Conservation (phyloP, 2,888 invertebrate species). For the Lochmaea crataegi region DNA sequence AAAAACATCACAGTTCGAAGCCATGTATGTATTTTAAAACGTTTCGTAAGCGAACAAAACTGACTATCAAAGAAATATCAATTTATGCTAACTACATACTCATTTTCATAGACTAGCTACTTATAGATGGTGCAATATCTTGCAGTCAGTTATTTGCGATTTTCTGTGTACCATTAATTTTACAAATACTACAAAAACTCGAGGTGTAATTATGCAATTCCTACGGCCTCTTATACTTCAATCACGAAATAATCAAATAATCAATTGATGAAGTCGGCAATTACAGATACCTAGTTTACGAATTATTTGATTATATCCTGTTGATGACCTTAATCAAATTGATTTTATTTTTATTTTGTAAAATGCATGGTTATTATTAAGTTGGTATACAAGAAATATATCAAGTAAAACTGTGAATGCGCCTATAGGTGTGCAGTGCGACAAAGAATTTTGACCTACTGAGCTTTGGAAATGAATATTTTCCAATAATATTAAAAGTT, state of each 20-base stretch:
- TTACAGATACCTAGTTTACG: slow-evolving; percentile 5
- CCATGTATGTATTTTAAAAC: slow-evolving; percentile 45
- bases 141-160: slow-evolving; percentile 55
- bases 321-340: slow-evolving; percentile 1
- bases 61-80: slow-evolving; percentile 57
- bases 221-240: slow-evolving; percentile 43
- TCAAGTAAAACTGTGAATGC: too few species aligned
- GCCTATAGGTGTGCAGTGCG: too few species aligned
- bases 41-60: slow-evolving; percentile 49
- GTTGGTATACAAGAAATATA: too few species aligned
- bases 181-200: slow-evolving; percentile 49
- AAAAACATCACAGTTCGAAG: slow-evolving; percentile 39
- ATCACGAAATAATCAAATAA: slow-evolving; percentile 49
- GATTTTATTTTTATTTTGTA: neutral
- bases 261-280: slow-evolving; percentile 1
- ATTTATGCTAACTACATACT: slow-evolving; percentile 59
- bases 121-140: slow-evolving; percentile 58
- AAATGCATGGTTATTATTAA: neutral
- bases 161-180: slow-evolving; percentile 53
- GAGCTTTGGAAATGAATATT: too few species aligned
- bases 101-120: slow-evolving; percentile 57
- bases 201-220: slow-evolving; percentile 47
- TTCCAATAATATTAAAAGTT: neutral
- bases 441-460: too few species aligned
- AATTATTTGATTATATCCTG: slow-evolving; percentile 20